Evolutionary conservation across 2,888 invertebrate genomes (phyloP).

Genomic region (Argyresthia goedartella): DNA sequence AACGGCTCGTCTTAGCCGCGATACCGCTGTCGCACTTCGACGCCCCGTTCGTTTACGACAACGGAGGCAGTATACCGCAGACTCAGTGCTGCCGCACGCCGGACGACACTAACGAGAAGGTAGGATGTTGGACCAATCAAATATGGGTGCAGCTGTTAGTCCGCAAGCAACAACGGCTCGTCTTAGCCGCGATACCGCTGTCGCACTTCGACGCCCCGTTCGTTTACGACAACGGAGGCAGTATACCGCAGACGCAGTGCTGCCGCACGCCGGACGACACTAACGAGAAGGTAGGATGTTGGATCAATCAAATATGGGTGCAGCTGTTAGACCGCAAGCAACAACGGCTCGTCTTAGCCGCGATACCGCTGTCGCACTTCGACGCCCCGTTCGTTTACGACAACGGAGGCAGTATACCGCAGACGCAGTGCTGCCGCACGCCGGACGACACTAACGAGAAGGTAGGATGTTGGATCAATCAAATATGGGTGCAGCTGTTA

Average conservation of each 20-base stretch:
- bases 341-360: constrained; percentile 84
- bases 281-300: too few relatives aligned
- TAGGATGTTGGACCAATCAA: too few relatives aligned
- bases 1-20: constrained; percentile 84
- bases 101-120: not conserved
- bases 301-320: too few relatives aligned
- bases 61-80: constrained; percentile 29
- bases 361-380: constrained; percentile 87
- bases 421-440: not conserved
- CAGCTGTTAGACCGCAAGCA: constrained; percentile 92
- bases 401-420: constrained; percentile 29
- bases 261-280: not conserved
- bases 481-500: too few relatives aligned
- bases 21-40: constrained; percentile 85
- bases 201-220: constrained; percentile 76
- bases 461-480: too few relatives aligned
- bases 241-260: constrained; percentile 23
- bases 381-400: constrained; percentile 50
- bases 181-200: constrained; percentile 85
- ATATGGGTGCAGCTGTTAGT: too few relatives aligned
- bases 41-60: constrained; percentile 45
- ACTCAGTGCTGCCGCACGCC: not conserved
- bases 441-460: not conserved
- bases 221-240: constrained; percentile 34
- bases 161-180: constrained; percentile 86